Base-by-base conservation (phyloP, 2,113 vertebrate genomes). In the Pedetes capensis region DNA sequence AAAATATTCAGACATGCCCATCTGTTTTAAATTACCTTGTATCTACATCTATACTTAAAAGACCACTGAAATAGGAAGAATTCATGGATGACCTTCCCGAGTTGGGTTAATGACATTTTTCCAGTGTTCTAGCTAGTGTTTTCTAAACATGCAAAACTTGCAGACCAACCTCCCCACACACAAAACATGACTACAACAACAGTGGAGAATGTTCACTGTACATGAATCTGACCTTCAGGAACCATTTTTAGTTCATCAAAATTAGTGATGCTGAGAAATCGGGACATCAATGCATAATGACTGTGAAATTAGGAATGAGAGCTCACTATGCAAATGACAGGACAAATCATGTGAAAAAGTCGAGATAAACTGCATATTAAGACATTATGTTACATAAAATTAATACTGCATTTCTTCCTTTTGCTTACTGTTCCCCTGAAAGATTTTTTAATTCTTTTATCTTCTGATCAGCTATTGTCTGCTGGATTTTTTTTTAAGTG, bases 221-320 rank as follows among this genome's bases (percentile, higher is more conserved):
- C 97, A 37, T 97, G 98, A 85, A 23, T 98, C 98, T 99, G 99
- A 99, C 99, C 99, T 99, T 99, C 99, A 99, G 98, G 99, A 99
- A 98, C 98, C 98, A 97, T 98, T 99, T 98, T 99, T 99, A 99
- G 99, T 99, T 99, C 98, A 99, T 99, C 99, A 99, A 99, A 99
- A 99, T 99, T 99, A 99, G 99, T 99, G 98, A 99, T 99, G 99
- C 99, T 98, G 98, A 99, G 99, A 99, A 99, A 99, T 99, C 99
- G 98, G 98, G 99, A 99, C 99, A 99, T 99, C 98, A 98, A 98
- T 99, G 99, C 99, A 99, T 99, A 99, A 99, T 99, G 99, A 99
- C 99, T 99, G 99, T 99, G 99, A 99, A 99, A 99, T 99, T 99
- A 99, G 99, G 99, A 99, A 99, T 98, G 98, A 99, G 98, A 98